A percentile compares a stretch with the other conserved stretches of the same genome.
phyloP scores from a whole-genome alignment of 2,113 vertebrate genomes.

The Cynocephalus volans region DNA sequence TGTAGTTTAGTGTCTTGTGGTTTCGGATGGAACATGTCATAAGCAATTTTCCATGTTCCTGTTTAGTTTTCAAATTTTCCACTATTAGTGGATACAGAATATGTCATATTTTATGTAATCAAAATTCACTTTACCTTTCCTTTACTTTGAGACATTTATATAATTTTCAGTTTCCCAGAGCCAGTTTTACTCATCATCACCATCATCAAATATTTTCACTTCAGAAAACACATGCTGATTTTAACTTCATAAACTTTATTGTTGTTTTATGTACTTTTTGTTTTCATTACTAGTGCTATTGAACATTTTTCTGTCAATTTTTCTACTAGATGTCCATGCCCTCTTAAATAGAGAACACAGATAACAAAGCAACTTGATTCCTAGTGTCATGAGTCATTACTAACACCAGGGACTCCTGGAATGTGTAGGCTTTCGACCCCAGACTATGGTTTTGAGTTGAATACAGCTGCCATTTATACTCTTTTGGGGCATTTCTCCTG shows the following conservation, averaged over 20 bases:
- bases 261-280: not conserved
- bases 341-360: not conserved
- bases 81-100: not conserved
- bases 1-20: not conserved
- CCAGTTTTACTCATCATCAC: not conserved
- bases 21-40: not conserved
- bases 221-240: not conserved
- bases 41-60: not conserved
- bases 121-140: not conserved
- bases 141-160: not conserved
- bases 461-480: constrained; percentile 29
- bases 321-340: not conserved
- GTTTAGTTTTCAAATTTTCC: not conserved
- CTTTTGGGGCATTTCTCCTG: constrained; percentile 15
- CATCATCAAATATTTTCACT: not conserved
- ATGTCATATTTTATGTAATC: not conserved
- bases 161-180: not conserved
- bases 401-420: not conserved
- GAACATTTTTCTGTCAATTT: constrained; percentile 3
- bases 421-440: not conserved
- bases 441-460: constrained; percentile 28
- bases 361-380: not conserved
- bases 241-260: not conserved
- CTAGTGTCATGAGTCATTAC: not conserved
- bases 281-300: not conserved